Evolutionary conservation across 1,140 invertebrate species (phyloP), one percentile per base, ranked within the genome.

Genomic region (Microplitis mediator): DNA sequence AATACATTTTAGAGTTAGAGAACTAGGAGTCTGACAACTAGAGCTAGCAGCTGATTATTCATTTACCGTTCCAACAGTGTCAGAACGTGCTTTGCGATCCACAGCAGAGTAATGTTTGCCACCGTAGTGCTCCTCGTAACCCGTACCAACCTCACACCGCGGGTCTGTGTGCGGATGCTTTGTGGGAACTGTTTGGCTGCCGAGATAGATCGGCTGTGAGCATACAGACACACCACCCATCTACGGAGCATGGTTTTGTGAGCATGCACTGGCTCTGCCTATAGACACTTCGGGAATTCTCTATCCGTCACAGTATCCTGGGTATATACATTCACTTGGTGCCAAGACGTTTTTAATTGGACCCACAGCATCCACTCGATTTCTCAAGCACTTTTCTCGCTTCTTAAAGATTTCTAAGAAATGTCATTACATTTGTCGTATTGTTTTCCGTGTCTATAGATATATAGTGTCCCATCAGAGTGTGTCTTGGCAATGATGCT

Each of bases 191-290:
- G 39, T 45, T 45, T 45, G 39, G 11, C 39, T 45, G 39, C 6
- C 11, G 39, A 45, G 8, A 45, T 45, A 45, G 39, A 45, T 45
- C 39, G 11, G 39, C 11, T 45, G 39, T 45, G 4, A 45, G 11
- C 11, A 45, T 45, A 45, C 11, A 6, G 6, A 45, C 3, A 45
- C 11, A 45, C 11, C 11, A 45, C 1, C 6, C 8, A 6, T 45
- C 6, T 45, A 1, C 39, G 11, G 8, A 45, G 39, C 8, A 45
- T 45, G 39, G 39, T 45, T 45, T 45, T 45, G 4, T 45, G 5
- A n/a, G 9, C 67, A 63, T 77, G 68, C 79, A 80, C 80, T 81
- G 70, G 81, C 80, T 77, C 78, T 79, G 68, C 80, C 79, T 23
- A 76, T 60, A 16, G 51, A 35, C 5, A 67, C 63, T 14, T 78